Conservation (phyloP, 2,888 invertebrate genomes). For the Palloptera scutellata region DNA sequence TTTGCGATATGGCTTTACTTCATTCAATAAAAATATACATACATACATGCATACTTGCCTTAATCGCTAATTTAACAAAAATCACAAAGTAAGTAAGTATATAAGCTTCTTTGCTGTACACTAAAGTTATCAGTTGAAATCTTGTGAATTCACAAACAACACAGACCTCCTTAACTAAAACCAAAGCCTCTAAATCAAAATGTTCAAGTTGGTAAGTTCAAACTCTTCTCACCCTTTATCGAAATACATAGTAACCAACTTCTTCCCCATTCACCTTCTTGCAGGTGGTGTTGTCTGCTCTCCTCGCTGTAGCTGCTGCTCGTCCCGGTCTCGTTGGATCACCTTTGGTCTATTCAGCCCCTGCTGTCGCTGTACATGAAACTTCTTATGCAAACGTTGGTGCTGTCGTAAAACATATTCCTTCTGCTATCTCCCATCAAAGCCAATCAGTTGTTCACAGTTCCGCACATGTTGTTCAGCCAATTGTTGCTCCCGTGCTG, state of each 20-base stretch:
- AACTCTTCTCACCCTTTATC: background rate
- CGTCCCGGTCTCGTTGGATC: slow-evolving; percentile 48
- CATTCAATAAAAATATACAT: too few relatives aligned
- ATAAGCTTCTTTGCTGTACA: slow-evolving; percentile 22
- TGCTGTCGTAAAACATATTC: slow-evolving; percentile 53
- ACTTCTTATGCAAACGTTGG: slow-evolving; percentile 49
- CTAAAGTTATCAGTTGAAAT: slow-evolving; percentile 27
- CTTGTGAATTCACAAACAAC: slow-evolving; percentile 32
- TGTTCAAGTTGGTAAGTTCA: slow-evolving; percentile 44
- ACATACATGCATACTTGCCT: too few relatives aligned
- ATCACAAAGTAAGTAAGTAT: slow-evolving; percentile 16
- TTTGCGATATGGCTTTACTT: too few relatives aligned
- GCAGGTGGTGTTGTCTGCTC: slow-evolving; percentile 57
- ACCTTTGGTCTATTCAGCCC: slow-evolving; percentile 39
- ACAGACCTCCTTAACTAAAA: slow-evolving; percentile 32
- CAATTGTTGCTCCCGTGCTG: slow-evolving; percentile 45
- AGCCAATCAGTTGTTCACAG: slow-evolving; percentile 67
- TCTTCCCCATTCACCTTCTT: background rate
- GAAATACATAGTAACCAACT: background rate
- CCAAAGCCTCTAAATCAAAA: slow-evolving; percentile 31
- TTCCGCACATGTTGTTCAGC: slow-evolving; percentile 58
- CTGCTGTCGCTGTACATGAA: slow-evolving; percentile 46
- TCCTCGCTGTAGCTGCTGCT: slow-evolving; percentile 53
- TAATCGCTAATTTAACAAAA: too few relatives aligned
- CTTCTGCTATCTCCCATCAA: slow-evolving; percentile 66